These are phyloP conservation scores for Xenentodon cancila DNA, from an alignment of 2,797 vertebrate species.

Conservation along the genomic window DNA sequence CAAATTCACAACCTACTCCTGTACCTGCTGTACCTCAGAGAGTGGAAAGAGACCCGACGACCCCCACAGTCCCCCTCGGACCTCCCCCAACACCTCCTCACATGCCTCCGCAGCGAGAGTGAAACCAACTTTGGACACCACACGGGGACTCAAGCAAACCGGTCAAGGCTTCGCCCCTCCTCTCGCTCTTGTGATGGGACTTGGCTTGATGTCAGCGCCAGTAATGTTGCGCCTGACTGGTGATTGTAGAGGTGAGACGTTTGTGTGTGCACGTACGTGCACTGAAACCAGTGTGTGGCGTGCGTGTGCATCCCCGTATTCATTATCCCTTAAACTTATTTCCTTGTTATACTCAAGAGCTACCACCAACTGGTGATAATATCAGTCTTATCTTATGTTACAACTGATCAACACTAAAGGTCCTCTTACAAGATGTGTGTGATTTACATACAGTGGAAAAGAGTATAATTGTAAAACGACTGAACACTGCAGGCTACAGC, in stretches of 20 bases:
- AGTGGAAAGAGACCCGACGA: not conserved
- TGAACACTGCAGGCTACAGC: no score
- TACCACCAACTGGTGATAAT: no score
- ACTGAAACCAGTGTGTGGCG: not conserved
- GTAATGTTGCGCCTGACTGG: conserved; percentile 72
- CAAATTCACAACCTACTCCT: not conserved
- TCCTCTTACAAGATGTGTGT: no score
- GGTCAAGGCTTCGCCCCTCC: conserved; percentile 29
- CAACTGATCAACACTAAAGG: no score
- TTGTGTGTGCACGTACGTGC: not conserved
- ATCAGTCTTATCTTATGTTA: no score
- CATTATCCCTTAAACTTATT: conserved; percentile 4
- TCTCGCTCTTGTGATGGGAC: conserved; percentile 20
- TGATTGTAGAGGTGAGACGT: conserved; percentile 58
- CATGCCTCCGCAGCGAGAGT: conserved; percentile 34
- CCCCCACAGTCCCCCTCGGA: conserved; percentile 17
- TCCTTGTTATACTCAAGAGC: not conserved
- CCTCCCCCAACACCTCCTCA: conserved; percentile 18
- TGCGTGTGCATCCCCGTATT: conserved; percentile 1
- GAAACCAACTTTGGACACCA: conserved; percentile 20
- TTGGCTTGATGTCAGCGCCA: conserved; percentile 59
- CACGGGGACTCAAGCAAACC: conserved; percentile 18
- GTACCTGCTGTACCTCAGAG: conserved; percentile 25
- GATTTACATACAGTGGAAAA: no score
- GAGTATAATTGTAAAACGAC: no score